Conservation (phyloP, 92 coral and sea anemone genomes). For the Scolanthus callimorphus region DNA sequence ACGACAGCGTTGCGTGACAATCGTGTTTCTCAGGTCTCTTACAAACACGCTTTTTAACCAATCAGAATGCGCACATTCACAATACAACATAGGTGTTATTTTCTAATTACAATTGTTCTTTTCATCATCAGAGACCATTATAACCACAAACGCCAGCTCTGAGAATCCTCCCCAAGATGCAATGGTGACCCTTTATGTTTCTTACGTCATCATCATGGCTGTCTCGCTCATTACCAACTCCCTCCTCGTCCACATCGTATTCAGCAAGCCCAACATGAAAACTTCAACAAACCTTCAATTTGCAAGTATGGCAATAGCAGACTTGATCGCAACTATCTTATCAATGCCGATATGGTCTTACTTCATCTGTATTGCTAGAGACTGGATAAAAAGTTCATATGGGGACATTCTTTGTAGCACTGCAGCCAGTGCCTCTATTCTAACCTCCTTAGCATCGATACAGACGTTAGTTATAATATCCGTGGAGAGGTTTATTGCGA, state of each 20-base stretch:
- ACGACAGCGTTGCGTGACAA: too few species aligned
- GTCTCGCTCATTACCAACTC: constrained; percentile 22
- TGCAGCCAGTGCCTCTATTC: constrained; percentile 19
- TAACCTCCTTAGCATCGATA: constrained; percentile 16
- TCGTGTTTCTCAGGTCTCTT: too few species aligned
- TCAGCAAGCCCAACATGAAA: background rate
- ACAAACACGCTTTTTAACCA: too few species aligned
- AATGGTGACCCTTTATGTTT: constrained; percentile 11
- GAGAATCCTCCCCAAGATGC: too few species aligned
- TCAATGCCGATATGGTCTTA: constrained; percentile 42
- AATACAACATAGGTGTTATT: too few species aligned
- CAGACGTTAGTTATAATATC: constrained; percentile 20
- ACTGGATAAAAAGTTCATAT: constrained; percentile 6
- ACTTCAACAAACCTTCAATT: constrained; percentile 13
- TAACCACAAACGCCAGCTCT: too few species aligned
- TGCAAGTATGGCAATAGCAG: constrained; percentile 38
- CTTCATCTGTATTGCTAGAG: constrained; percentile 21
- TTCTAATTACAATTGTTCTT: too few species aligned
- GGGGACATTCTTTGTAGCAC: constrained; percentile 17
- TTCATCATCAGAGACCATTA: too few species aligned
- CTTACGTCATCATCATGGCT: constrained; percentile 25
- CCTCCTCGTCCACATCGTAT: constrained; percentile 14
- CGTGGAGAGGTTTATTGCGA: constrained; percentile 22
- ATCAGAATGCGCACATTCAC: too few species aligned
- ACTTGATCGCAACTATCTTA: constrained; percentile 13